A percentile compares a stretch with the other conserved stretches of the same genome.
Conservation (phyloP, 2,113 vertebrate genomes). For the Alces alces region DNA sequence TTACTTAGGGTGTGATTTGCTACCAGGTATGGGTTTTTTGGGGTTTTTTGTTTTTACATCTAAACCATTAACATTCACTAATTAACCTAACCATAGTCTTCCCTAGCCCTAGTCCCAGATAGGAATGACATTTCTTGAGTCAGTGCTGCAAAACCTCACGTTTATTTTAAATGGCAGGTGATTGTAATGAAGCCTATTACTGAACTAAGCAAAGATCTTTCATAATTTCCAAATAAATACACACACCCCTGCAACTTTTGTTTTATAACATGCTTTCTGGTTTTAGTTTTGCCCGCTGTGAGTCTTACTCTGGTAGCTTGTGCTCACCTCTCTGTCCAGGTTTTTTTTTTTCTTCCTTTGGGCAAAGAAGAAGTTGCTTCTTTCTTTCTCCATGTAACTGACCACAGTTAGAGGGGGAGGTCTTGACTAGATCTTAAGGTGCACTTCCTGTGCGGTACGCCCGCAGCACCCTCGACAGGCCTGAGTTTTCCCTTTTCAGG, state of each 20-base stretch:
- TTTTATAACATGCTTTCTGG: neutral
- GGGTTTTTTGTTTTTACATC: neutral
- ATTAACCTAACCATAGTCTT: neutral
- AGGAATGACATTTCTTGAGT: neutral
- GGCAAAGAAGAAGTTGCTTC: neutral
- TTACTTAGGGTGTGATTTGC: slow-evolving; percentile 32
- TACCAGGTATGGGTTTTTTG: neutral
- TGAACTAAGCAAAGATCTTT: slow-evolving; percentile 3
- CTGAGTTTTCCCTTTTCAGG: neutral
- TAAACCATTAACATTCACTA: neutral
- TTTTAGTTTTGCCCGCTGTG: slow-evolving; percentile 2
- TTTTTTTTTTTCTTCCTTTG: slow-evolving; percentile 36
- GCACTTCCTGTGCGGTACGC: neutral
- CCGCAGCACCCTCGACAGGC: neutral
- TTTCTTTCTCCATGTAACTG: neutral
- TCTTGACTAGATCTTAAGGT: neutral
- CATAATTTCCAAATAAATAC: neutral
- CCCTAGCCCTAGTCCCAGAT: neutral
- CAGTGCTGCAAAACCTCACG: neutral
- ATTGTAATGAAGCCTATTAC: slow-evolving; percentile 5
- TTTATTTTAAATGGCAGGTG: slow-evolving; percentile 16
- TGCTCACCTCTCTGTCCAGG: neutral
- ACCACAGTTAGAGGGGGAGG: neutral
- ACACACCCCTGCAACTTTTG: neutral
- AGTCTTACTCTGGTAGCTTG: neutral